Evolutionary conservation across 2,888 invertebrate genomes (phyloP).

Genomic region (Vanessa cardui): DNA sequence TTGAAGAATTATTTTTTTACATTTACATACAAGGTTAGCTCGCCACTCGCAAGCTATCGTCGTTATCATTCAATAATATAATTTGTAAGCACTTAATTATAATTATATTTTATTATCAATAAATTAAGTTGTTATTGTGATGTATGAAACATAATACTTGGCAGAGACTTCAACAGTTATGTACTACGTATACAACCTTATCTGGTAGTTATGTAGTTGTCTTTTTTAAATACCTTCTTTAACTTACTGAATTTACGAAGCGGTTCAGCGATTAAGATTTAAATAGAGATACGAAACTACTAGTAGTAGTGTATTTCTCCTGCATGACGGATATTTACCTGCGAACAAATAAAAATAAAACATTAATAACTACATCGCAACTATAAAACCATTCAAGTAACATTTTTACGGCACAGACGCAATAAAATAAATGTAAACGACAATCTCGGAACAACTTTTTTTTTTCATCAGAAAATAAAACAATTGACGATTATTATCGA

Average conservation of each 20-base stretch:
- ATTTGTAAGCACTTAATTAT: too few relatives aligned
- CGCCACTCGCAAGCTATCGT: too few relatives aligned
- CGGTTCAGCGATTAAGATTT: slow-evolving; percentile 12
- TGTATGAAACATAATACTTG: too few relatives aligned
- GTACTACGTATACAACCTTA: too few relatives aligned
- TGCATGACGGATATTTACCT: slow-evolving; percentile 51
- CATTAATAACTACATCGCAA: slow-evolving; percentile 47
- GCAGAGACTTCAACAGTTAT: not conserved
- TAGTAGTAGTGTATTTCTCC: slow-evolving; percentile 8
- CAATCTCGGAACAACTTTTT: slow-evolving; percentile 37
- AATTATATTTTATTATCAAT: too few relatives aligned
- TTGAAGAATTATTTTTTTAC: too few relatives aligned
- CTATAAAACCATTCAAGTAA: slow-evolving; percentile 46
- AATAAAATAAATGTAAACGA: slow-evolving; percentile 44
- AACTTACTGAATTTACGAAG: slow-evolving; percentile 28
- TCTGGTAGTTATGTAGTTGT: too few relatives aligned
- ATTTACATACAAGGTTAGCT: too few relatives aligned
- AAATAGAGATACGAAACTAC: slow-evolving; percentile 3
- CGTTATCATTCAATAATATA: too few relatives aligned
- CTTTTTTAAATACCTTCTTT: too few relatives aligned
- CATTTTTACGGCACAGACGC: slow-evolving; percentile 44
- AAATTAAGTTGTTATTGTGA: too few relatives aligned
- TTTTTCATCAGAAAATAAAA: slow-evolving; percentile 35
- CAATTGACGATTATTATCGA: slow-evolving; percentile 39
- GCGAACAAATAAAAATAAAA: slow-evolving; percentile 47